phyloP scores from a whole-genome alignment of 1,140 invertebrate species.

The Anoplophora glabripennis region DNA sequence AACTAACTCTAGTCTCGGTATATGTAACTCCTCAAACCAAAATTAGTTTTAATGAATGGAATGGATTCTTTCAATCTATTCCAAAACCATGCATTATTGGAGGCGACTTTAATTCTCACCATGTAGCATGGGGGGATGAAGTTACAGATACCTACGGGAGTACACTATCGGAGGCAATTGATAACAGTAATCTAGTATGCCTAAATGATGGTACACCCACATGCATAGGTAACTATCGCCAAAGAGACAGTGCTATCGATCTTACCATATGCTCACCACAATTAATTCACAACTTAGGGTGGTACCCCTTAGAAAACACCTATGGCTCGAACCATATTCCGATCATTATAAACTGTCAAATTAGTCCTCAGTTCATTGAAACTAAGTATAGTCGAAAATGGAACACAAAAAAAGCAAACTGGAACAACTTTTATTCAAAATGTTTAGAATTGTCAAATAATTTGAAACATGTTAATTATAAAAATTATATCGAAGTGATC shows the following conservation, averaged over 20 bases:
- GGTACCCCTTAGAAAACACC: neutral
- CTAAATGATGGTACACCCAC: slow-evolving; percentile 1
- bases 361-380: neutral
- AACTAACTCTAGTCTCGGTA: neutral
- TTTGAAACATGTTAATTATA: neutral
- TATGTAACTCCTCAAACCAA: neutral
- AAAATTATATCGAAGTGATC: neutral
- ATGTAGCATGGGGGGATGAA: slow-evolving; percentile 6
- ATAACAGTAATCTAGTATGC: neutral
- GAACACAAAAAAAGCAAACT: neutral
- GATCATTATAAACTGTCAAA: neutral
- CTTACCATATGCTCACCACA: neutral
- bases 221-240: neutral
- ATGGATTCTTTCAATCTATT: neutral
- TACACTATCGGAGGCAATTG: neutral
- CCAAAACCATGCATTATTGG: neutral
- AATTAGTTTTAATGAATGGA: neutral
- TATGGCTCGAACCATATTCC: too few relatives aligned
- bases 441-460: too few relatives aligned
- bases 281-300: neutral
- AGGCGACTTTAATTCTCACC: slow-evolving; percentile 6
- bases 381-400: neutral
- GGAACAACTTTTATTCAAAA: neutral
- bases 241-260: neutral
- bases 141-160: neutral